phyloP scores from a whole-genome alignment of 1,140 invertebrate genomes.

The Theocolax elegans region DNA sequence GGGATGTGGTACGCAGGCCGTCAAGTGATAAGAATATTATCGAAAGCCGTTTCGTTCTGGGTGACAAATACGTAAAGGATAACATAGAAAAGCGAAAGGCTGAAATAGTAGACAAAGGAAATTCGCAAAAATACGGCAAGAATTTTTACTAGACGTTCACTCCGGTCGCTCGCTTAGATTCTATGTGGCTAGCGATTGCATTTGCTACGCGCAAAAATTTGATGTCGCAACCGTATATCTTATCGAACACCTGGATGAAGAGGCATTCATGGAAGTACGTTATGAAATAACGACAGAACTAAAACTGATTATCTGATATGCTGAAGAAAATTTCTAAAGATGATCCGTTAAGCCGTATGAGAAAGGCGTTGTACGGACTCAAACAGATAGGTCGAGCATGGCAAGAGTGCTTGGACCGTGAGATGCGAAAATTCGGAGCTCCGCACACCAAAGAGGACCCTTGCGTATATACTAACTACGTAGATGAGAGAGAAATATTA shows the following conservation, averaged over 20 bases:
- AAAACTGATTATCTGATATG: not conserved
- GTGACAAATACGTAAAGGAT: constrained; percentile 25
- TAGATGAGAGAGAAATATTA: too few relatives aligned
- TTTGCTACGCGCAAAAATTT: not conserved
- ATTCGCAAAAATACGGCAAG: constrained; percentile 38
- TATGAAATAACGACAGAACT: not conserved
- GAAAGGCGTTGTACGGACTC: not conserved
- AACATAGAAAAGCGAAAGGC: constrained; percentile 42
- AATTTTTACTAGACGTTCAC: constrained; percentile 47
- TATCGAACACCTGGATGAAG: not conserved
- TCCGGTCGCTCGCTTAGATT: constrained; percentile 38
- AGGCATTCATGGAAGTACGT: not conserved
- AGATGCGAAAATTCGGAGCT: not conserved
- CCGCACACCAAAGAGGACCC: not conserved
- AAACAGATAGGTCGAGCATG: too few relatives aligned
- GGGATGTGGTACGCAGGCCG: constrained; percentile 24
- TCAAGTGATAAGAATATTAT: not conserved
- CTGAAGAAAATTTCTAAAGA: not conserved
- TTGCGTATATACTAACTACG: not conserved
- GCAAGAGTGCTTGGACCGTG: not conserved
- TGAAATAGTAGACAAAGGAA: constrained; percentile 45
- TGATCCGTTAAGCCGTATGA: not conserved
- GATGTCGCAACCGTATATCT: not conserved
- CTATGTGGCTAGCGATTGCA: not conserved
- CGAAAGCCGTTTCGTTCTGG: constrained; percentile 31